These are phyloP conservation scores for Brachypterus glaber DNA, from an alignment of 2,888 invertebrate genomes.

Conservation along the genomic window DNA sequence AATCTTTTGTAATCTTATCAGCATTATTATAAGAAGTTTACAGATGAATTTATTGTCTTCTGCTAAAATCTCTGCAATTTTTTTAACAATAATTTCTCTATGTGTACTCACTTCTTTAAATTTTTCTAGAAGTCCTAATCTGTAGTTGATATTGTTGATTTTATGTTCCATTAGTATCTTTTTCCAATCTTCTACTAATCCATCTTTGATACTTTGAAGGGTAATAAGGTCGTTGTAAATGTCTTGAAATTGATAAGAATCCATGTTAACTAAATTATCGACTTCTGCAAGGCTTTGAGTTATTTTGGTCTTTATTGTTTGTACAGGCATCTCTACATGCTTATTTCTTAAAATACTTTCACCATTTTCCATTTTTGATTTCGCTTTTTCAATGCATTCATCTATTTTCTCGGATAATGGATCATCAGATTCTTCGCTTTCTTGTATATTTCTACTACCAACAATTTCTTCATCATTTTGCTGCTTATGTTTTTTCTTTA, in stretches of 20 bases:
- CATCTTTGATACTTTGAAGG: constrained; percentile 30
- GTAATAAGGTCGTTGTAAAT: constrained; percentile 30
- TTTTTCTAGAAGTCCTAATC: constrained; percentile 30
- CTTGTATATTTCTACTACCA: constrained; percentile 5
- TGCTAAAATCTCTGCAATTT: constrained; percentile 22
- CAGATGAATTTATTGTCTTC: constrained; percentile 27
- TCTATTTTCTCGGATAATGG: constrained; percentile 24
- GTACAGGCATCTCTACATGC: constrained; percentile 23
- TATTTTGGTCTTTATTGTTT: constrained; percentile 32
- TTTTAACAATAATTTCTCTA: constrained; percentile 25
- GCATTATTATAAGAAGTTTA: constrained; percentile 29
- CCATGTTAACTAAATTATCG: constrained; percentile 30
- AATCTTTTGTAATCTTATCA: constrained; percentile 34
- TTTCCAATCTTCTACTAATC: constrained; percentile 33
- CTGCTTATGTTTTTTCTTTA: constrained; percentile 11
- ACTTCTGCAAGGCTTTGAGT: constrained; percentile 29
- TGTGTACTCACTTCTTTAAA: constrained; percentile 30
- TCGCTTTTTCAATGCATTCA: constrained; percentile 28
- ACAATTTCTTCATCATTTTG: constrained; percentile 6
- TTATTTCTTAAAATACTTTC: constrained; percentile 9
- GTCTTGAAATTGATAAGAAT: constrained; percentile 28
- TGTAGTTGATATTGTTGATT: constrained; percentile 27
- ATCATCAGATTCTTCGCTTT: constrained; percentile 22
- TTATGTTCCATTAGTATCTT: constrained; percentile 27
- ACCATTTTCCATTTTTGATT: constrained; percentile 19